Conservation (phyloP, 2,797 vertebrate species). For the Chromis chromis region DNA sequence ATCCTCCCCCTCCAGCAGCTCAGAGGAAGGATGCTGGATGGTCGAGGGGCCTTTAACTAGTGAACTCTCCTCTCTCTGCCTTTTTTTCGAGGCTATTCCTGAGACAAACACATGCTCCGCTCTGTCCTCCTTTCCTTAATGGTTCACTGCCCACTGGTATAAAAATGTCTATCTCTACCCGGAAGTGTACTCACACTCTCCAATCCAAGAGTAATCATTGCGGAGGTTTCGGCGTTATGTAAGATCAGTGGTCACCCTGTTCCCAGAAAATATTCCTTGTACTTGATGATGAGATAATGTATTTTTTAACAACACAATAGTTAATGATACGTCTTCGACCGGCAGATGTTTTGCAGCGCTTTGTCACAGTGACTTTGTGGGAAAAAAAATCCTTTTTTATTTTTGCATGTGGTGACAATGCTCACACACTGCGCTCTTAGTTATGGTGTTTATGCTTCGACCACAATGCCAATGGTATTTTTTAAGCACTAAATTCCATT, state of each 20-base stretch:
- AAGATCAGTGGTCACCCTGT: constrained; percentile 30
- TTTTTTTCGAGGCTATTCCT: constrained; percentile 52
- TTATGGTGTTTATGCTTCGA: constrained; percentile 75
- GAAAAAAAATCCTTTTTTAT: constrained; percentile 30
- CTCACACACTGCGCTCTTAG: constrained; percentile 66
- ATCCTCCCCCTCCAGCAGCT: constrained; percentile 53
- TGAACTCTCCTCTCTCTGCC: constrained; percentile 48
- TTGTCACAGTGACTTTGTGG: constrained; percentile 35
- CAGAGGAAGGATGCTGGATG: constrained; percentile 56
- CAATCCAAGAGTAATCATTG: constrained; percentile 20
- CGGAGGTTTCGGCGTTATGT: constrained; percentile 32
- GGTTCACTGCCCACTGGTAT: constrained; percentile 57
- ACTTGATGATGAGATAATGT: constrained; percentile 13
- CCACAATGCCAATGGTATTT: constrained; percentile 76
- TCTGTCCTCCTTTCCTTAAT: constrained; percentile 51
- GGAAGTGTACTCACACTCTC: constrained; percentile 39
- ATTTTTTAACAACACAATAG: constrained; percentile 7
- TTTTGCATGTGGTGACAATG: constrained; percentile 69
- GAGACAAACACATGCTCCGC: constrained; percentile 67
- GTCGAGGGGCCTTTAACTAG: constrained; percentile 57
- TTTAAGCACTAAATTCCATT: constrained; percentile 73
- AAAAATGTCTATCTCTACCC: constrained; percentile 43
- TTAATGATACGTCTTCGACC: constrained; percentile 13
- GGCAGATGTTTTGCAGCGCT: constrained; percentile 56
- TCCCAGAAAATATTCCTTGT: neutral